Base-by-base conservation (phyloP, 2,113 vertebrate genomes). In the Oreochromis niloticus region DNA sequence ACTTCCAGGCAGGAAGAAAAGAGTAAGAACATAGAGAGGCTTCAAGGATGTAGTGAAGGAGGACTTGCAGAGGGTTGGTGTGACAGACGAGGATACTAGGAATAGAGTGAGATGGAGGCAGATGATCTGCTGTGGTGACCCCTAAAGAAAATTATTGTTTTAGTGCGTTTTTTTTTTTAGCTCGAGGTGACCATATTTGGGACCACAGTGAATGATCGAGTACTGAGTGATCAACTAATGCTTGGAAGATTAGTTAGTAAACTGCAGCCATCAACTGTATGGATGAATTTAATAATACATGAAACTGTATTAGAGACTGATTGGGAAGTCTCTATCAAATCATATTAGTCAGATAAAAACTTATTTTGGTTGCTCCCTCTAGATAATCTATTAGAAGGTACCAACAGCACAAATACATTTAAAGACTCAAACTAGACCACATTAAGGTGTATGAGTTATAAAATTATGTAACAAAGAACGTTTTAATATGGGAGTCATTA, bases 381-480 rank as follows among this genome's bases (percentile, higher is more conserved):
- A 43, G n/a, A 24, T 71, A 14, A 41, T 71, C 4, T 41, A 41
- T 71, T 41, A 71, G 12, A 66, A 24, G 12, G n/a, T 41, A 43
- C 36, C n/a, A 24, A 43, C 12, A 22, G n/a, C 63, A 71, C 19
- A 71, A 71, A 71, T 43, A 16, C n/a, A 0, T 41, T 68, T 68
- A 68, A 41, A 68, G 12, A 24, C 4, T 71, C 36, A 71, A 71
- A 43, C 36, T 6, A 71, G 66, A 6, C 36, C 66, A 71, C 36
- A 71, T 71, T 41, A 41, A 41, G 36, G n/a, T 9, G 36, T 2
- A 9, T 14, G 66, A 71, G n/a, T 71, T 71, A 43, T 71, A 68
- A 68, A 2, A 41, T 39, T 8, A 68, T 68, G 19, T 71, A 43
- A 43, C 3, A 0, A 43, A 14, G n/a, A 71, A 0, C 1, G 0